Percentiles rank a stretch among this genome's conserved stretches.
Conservation (phyloP, 1,140 invertebrate species). For the Penaeus vannamei region DNA sequence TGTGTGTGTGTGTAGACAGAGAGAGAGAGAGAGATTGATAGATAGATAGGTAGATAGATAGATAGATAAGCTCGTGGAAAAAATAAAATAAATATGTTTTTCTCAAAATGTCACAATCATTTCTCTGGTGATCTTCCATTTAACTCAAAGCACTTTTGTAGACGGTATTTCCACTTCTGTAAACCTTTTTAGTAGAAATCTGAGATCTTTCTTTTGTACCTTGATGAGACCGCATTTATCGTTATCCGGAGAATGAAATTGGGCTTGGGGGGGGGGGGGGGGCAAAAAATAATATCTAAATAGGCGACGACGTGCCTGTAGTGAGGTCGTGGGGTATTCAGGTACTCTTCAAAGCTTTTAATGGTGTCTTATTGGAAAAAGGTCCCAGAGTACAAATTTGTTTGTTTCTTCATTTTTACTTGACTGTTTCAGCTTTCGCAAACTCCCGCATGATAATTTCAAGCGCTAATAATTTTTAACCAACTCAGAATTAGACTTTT, state of each 20-base stretch:
- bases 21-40: no score
- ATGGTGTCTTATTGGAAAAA: no score
- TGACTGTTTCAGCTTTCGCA: no score
- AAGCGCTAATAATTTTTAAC: not conserved
- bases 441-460: no score
- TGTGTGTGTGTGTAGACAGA: no score
- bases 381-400: no score
- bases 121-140: not conserved
- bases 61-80: no score
- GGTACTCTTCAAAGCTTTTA: no score
- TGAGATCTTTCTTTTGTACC: not conserved
- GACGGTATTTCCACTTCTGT: not conserved
- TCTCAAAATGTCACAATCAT: not conserved
- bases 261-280: not conserved
- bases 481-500: not conserved
- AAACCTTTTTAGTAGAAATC: not conserved
- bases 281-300: slow-evolving; percentile 2
- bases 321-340: not conserved
- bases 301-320: not conserved
- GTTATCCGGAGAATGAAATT: not conserved
- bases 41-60: no score
- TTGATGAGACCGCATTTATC: not conserved
- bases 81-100: no score
- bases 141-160: not conserved
- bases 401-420: no score